Evolutionary conservation across 1,140 invertebrate genomes (phyloP).

Genomic region (Cydia pomonella): DNA sequence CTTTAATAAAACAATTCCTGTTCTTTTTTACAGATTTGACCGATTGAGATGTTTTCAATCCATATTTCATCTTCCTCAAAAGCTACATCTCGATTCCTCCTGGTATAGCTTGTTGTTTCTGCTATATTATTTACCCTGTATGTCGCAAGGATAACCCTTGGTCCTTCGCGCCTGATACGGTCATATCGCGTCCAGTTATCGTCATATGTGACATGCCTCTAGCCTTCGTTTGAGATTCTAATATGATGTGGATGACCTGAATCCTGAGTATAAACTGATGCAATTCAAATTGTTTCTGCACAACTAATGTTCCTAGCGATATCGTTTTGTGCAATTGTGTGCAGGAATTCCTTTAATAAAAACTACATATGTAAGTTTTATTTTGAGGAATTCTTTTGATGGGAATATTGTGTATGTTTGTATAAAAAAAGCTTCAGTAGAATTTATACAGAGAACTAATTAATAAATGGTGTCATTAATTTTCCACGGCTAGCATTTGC

Average conservation of each 20-base stretch:
- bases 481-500: neutral
- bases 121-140: neutral
- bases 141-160: conserved; percentile 8
- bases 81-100: neutral
- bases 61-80: no score
- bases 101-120: no score
- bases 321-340: neutral
- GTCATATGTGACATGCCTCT: neutral
- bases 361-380: neutral
- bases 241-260: conserved; percentile 23
- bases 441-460: neutral
- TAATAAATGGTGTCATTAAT: neutral
- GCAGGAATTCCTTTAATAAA: neutral
- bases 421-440: no score
- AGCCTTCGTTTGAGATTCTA: conserved; percentile 22
- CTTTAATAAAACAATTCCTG: no score
- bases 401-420: no score
- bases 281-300: conserved; percentile 27
- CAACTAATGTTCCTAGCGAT: neutral
- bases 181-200: neutral
- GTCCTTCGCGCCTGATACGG: conserved; percentile 19
- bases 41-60: no score
- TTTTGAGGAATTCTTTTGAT: no score
- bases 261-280: conserved; percentile 12
- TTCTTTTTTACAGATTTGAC: no score